A percentile compares a stretch with the other conserved stretches of the same genome.
These are phyloP conservation scores for Euphydryas editha DNA, from an alignment of 2,888 invertebrate species.

Conservation along the genomic window DNA sequence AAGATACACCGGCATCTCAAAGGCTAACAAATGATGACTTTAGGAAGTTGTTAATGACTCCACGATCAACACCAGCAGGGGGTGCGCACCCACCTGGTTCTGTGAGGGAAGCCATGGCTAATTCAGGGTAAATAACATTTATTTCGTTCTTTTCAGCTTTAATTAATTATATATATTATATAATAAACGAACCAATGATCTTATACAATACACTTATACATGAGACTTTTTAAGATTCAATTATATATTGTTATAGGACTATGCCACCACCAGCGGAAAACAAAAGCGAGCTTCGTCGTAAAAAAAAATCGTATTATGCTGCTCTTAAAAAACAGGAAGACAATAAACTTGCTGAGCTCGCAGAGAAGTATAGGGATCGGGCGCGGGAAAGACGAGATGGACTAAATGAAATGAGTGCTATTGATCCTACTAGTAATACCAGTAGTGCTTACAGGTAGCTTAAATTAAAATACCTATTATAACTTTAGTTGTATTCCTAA, in stretches of 20 bases:
- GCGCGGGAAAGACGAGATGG: conserved; percentile 96
- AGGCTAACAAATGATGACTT: conserved; percentile 98
- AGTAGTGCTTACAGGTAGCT: conserved; percentile 88
- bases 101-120: conserved; percentile 87
- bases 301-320: conserved; percentile 97
- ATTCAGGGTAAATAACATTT: conserved; percentile 72
- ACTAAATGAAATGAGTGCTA: conserved; percentile 90
- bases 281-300: conserved; percentile 92
- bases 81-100: conserved; percentile 83
- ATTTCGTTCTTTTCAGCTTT: background rate
- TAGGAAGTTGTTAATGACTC: conserved; percentile 97
- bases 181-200: no score
- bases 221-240: no score
- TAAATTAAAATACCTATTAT: no score
- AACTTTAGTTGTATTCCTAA: no score
- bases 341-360: conserved; percentile 95
- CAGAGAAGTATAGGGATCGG: conserved; percentile 95
- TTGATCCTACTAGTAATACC: conserved; percentile 93
- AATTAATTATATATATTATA: no score
- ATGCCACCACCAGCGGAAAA: conserved; percentile 85
- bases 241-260: conserved; percentile 58
- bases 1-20: conserved; percentile 88
- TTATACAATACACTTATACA: no score
- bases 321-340: conserved; percentile 97
- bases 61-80: conserved; percentile 88